Evolutionary conservation across 2,888 invertebrate genomes (phyloP), one percentile per base, ranked within the genome.

Genomic region (Pristionchus exspectatus): DNA sequence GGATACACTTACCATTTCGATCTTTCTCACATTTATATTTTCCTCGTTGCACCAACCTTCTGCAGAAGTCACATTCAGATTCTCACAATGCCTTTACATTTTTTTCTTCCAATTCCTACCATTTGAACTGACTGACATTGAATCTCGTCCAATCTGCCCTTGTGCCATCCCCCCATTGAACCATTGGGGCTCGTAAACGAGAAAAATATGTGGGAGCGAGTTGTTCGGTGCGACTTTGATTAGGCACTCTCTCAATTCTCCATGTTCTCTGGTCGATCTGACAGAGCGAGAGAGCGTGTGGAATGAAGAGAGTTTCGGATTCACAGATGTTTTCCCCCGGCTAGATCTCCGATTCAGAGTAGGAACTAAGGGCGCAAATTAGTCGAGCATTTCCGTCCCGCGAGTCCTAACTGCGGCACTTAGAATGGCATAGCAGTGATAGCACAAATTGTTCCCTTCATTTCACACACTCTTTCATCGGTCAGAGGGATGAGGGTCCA

Each of bases 181-280:
- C n/a, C 63, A n/a, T 38, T 5, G 59, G 24, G 63, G n/a, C 63
- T 63, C 63, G 63, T 63, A 63, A 56, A 63, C 63, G 63, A 24
- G 74, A 74, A 74, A 74, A 74, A 38, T 38, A 74, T 74, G 74
- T 74, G 74, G 74, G 74, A 74, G 38, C 44, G 44, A 74, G 69
- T 33, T 33, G 30, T 16, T 10, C 63, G n/a, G 44, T n/a, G 74
- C 24, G 74, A 33, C 74, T 74, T 74, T 74, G 74, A 74, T 74
- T 74, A 33, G 74, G 24, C 63, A 3, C 63, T 63, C 63, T 63
- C 24, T 24, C n/a, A 24, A 24, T n/a, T n/a, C n/a, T n/a, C 24
- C 10, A 63, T 63, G 63, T 3, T 63, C 63, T n/a, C n/a, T 63
- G n/a, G n/a, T 10, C 56, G 18, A 56, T 56, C 56, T 7, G 63